These are phyloP conservation scores for Ceratotherium simum DNA, from an alignment of 2,113 vertebrate species.

Conservation along the genomic window DNA sequence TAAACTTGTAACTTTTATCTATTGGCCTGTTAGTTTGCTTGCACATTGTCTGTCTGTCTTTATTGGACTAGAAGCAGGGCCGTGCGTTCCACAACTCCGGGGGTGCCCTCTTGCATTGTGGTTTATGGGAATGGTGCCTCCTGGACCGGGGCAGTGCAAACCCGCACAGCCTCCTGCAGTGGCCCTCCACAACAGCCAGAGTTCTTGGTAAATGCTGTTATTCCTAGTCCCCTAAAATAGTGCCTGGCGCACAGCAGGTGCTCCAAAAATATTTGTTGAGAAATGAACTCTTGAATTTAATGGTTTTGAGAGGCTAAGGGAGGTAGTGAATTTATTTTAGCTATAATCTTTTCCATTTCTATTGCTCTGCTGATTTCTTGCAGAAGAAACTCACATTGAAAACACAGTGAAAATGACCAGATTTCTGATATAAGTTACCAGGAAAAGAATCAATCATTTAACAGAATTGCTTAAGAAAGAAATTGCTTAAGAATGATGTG, in stretches of 20 bases:
- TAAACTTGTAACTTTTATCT: background rate
- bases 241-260: background rate
- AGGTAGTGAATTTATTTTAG: conserved; percentile 30
- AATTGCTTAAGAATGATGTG: conserved; percentile 21
- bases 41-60: background rate
- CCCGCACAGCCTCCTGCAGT: background rate
- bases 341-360: conserved; percentile 24
- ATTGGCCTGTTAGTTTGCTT: background rate
- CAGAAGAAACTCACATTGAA: background rate
- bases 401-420: conserved; percentile 24
- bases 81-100: rapidly evolving
- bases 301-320: background rate
- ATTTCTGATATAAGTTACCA: conserved; percentile 10
- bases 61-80: background rate
- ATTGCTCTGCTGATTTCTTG: conserved; percentile 48
- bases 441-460: conserved; percentile 45
- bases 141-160: background rate
- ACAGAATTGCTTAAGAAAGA: conserved; percentile 36
- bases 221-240: background rate
- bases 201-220: background rate
- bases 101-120: rapidly evolving
- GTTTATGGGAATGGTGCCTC: no score
- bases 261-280: conserved; percentile 41
- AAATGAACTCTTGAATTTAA: conserved; percentile 4
- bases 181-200: background rate